These are phyloP conservation scores for Nineta flava DNA, from an alignment of 2,888 invertebrate genomes.

Conservation along the genomic window DNA sequence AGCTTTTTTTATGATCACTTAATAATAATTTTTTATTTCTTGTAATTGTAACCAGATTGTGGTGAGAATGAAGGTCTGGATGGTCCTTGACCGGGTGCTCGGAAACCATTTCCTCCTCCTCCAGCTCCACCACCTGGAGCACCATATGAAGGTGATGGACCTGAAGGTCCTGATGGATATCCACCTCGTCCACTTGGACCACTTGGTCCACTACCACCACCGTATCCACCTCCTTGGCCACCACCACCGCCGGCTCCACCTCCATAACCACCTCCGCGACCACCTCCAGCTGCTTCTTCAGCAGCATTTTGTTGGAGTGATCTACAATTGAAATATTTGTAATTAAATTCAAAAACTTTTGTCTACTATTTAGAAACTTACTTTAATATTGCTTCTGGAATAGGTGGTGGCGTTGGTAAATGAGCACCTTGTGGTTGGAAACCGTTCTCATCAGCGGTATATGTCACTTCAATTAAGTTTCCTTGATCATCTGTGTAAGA, in stretches of 20 bases:
- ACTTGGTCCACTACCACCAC: conserved; percentile 1
- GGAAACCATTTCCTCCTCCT: background rate
- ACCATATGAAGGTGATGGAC: background rate
- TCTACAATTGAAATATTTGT: conserved; percentile 17
- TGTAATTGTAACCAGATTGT: conserved; percentile 8
- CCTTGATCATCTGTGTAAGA: conserved; percentile 48
- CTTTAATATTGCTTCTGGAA: conserved; percentile 24
- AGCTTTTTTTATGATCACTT: too few relatives aligned
- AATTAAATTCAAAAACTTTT: background rate
- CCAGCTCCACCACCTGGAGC: background rate
- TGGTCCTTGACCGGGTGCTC: background rate
- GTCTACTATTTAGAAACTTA: conserved; percentile 19
- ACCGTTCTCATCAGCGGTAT: conserved; percentile 43
- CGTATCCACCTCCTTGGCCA: background rate
- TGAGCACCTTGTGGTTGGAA: conserved; percentile 28
- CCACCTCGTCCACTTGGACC: background rate
- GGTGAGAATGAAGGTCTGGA: conserved; percentile 7
- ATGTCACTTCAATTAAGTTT: conserved; percentile 41
- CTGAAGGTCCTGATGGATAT: conserved; percentile 4
- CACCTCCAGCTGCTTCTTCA: conserved; percentile 23
- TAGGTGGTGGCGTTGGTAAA: conserved; percentile 24
- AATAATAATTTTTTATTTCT: too few relatives aligned
- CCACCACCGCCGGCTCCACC: conserved; percentile 12
- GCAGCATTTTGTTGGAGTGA: conserved; percentile 35
- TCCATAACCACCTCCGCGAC: conserved; percentile 11